Conservation (phyloP, 2,888 invertebrate genomes). For the Chelonus formosanus region DNA sequence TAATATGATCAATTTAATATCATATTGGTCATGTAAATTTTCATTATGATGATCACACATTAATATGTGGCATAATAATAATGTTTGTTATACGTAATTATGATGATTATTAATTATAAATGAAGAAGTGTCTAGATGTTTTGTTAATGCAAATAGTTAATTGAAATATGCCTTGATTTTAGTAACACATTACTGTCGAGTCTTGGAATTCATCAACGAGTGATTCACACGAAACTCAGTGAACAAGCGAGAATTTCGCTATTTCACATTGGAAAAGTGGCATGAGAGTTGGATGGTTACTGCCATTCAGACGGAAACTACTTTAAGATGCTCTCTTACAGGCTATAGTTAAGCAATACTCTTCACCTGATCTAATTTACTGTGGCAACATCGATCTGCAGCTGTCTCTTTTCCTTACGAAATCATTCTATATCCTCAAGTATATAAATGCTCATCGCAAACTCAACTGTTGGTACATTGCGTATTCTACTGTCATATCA, state of each 20-base stretch:
- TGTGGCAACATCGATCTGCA: slow-evolving; percentile 59
- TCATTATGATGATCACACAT: neutral
- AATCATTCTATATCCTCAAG: slow-evolving; percentile 18
- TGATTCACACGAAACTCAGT: slow-evolving; percentile 19
- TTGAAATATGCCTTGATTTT: slow-evolving; percentile 2
- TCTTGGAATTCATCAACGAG: slow-evolving; percentile 4
- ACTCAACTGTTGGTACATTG: slow-evolving; percentile 25
- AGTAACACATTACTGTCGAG: neutral
- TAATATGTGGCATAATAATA: neutral
- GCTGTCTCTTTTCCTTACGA: slow-evolving; percentile 47
- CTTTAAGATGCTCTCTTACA: slow-evolving; percentile 23
- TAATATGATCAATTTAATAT: too few relatives aligned
- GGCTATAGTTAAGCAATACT: slow-evolving; percentile 53
- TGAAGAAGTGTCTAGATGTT: too few relatives aligned
- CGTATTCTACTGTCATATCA: slow-evolving; percentile 13
- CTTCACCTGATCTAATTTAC: slow-evolving; percentile 63
- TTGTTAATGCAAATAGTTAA: neutral
- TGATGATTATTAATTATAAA: too few relatives aligned
- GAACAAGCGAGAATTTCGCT: slow-evolving; percentile 27
- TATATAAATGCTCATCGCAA: slow-evolving; percentile 34
- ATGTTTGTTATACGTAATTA: neutral
- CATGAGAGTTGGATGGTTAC: slow-evolving; percentile 23
- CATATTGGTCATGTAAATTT: neutral
- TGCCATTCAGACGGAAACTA: slow-evolving; percentile 18
- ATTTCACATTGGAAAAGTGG: slow-evolving; percentile 31